Evolutionary conservation across 2,888 invertebrate species (phyloP).

Genomic region (Chaetogeoica ovagalla): DNA sequence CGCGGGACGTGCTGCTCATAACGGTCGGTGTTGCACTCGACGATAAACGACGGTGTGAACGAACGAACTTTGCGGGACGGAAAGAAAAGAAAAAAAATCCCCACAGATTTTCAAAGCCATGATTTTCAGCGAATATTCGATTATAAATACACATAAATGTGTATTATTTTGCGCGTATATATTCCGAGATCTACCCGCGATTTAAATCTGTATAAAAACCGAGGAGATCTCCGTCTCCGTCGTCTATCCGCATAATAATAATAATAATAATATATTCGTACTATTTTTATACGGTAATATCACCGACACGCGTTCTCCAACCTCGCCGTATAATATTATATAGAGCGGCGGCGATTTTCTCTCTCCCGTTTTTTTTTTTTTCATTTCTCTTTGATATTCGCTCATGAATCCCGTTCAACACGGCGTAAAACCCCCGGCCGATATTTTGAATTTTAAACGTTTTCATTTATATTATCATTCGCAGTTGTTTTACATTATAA

Average conservation of each 20-base stretch:
- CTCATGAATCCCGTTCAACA: too few species aligned
- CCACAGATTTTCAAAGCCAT: constrained; percentile 35
- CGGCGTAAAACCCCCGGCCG: too few species aligned
- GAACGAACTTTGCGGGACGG: constrained; percentile 15
- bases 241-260: too few species aligned
- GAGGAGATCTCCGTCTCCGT: neutral
- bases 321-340: too few species aligned
- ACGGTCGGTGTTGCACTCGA: too few species aligned
- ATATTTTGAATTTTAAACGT: too few species aligned
- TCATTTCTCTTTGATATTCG: too few species aligned
- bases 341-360: too few species aligned
- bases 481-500: too few species aligned
- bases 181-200: constrained; percentile 6
- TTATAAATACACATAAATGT: neutral
- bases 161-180: neutral
- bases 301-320: neutral
- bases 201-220: constrained; percentile 37
- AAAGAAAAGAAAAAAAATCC: constrained; percentile 29
- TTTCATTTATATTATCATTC: too few species aligned
- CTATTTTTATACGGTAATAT: constrained; percentile 5
- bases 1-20: neutral
- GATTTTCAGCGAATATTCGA: neutral
- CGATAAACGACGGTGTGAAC: neutral
- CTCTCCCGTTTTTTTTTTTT: too few species aligned
- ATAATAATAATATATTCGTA: too few species aligned